A percentile compares a stretch with the other conserved stretches of the same genome.
Conservation (phyloP, 2,888 invertebrate genomes). For the Agrochola circellaris region DNA sequence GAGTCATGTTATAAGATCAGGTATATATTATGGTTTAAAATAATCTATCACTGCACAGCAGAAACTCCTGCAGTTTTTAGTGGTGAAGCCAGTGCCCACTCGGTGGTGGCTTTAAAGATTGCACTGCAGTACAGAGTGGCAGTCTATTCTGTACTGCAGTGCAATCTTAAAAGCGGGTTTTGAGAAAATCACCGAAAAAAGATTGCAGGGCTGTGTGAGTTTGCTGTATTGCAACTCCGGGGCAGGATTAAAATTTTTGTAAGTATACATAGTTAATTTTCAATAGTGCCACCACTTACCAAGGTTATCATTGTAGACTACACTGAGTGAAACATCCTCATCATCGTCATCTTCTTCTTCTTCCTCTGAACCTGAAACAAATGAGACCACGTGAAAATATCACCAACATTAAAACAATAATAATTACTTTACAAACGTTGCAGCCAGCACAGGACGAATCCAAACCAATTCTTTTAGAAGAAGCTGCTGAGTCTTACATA, state of each 20-base stretch:
- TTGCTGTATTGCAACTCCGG: neutral
- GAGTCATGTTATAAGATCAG: neutral
- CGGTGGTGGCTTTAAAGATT: too few relatives aligned
- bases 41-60: neutral
- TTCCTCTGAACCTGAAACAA: slow-evolving; percentile 88
- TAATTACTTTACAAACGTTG: slow-evolving; percentile 11
- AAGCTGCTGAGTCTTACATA: slow-evolving; percentile 35
- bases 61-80: neutral
- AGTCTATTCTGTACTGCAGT: too few relatives aligned
- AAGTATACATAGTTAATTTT: neutral
- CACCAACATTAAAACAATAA: neutral
- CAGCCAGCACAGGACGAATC: slow-evolving; percentile 39
- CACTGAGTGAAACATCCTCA: slow-evolving; percentile 92
- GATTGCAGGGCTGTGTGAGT: neutral
- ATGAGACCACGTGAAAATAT: slow-evolving; percentile 16
- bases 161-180: too few relatives aligned
- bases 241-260: neutral
- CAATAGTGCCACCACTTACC: slow-evolving; percentile 82
- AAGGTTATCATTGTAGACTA: slow-evolving; percentile 92
- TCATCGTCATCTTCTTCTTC: slow-evolving; percentile 92
- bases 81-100: neutral
- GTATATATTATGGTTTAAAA: neutral
- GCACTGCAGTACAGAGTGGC: too few relatives aligned
- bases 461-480: slow-evolving; percentile 36
- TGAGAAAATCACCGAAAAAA: neutral